These are phyloP conservation scores for Hestina assimilis DNA, from an alignment of 1,140 invertebrate species.

Conservation along the genomic window DNA sequence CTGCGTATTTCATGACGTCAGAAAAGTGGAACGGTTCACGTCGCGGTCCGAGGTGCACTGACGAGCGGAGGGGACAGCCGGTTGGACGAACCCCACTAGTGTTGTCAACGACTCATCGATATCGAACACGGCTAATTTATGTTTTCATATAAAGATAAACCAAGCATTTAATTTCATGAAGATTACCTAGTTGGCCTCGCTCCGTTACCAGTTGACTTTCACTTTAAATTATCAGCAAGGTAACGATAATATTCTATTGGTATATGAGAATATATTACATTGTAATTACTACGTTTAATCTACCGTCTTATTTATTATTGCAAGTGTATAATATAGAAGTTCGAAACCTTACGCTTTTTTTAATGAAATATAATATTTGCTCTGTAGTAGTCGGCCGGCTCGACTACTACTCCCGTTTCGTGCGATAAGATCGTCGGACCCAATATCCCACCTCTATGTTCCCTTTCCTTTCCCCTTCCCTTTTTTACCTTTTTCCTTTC, in stretches of 20 bases:
- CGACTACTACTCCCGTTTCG: too few species aligned
- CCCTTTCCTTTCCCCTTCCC: too few species aligned
- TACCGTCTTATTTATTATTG: too few species aligned
- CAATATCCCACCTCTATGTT: too few species aligned
- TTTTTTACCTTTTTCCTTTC: too few species aligned
- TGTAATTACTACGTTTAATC: too few species aligned
- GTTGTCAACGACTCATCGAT: constrained; percentile 31
- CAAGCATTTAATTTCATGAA: background rate
- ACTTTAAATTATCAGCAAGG: background rate
- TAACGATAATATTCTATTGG: background rate
- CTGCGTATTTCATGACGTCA: constrained; percentile 48
- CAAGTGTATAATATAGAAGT: background rate
- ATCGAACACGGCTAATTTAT: background rate
- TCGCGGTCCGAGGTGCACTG: constrained; percentile 50
- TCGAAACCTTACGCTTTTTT: background rate
- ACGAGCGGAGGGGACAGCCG: constrained; percentile 44
- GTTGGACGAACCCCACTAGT: constrained; percentile 42
- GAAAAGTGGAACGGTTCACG: constrained; percentile 35
- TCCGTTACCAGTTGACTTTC: constrained; percentile 3
- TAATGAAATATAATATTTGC: too few species aligned
- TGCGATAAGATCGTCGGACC: too few species aligned
- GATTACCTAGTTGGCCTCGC: background rate
- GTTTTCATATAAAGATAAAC: background rate
- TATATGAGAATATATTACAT: background rate
- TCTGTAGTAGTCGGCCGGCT: too few species aligned